Conservation (phyloP, 2,888 invertebrate species). For the Phyllotreta striolata region DNA sequence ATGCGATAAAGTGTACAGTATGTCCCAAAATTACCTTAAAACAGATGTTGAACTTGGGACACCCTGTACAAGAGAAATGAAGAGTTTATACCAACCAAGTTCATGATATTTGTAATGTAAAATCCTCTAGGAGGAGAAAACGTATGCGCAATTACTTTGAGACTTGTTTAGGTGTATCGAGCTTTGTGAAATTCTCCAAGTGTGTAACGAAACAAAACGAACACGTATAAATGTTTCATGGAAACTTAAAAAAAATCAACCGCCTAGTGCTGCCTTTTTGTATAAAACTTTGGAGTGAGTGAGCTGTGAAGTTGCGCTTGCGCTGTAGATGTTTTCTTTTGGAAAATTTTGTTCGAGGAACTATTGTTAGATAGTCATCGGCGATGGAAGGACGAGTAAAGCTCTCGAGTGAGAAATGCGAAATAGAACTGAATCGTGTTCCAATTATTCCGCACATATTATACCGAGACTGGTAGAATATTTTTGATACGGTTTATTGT, state of each 20-base stretch:
- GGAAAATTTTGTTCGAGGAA: slow-evolving; percentile 40
- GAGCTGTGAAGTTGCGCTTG: slow-evolving; percentile 52
- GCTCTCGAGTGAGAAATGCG: no score
- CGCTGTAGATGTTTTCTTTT: slow-evolving; percentile 51
- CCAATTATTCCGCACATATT: no score
- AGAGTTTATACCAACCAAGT: background rate
- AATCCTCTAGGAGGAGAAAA: background rate
- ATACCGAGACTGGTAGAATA: no score
- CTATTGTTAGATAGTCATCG: slow-evolving; percentile 1
- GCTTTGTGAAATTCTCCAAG: slow-evolving; percentile 34
- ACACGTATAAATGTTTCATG: slow-evolving; percentile 24
- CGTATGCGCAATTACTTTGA: slow-evolving; percentile 24
- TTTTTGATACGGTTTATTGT: no score
- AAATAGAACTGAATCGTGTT: no score
- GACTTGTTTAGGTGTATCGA: slow-evolving; percentile 35
- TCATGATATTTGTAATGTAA: background rate
- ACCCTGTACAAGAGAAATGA: no score
- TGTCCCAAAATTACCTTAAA: no score
- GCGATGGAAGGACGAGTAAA: background rate
- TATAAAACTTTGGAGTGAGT: slow-evolving; percentile 49
- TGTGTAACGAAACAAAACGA: slow-evolving; percentile 21
- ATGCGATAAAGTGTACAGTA: no score
- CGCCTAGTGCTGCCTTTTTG: slow-evolving; percentile 53
- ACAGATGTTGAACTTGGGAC: no score
- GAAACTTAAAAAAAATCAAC: slow-evolving; percentile 38